Evolutionary conservation across 2,888 invertebrate genomes (phyloP).

Genomic region (Mycalesis mineus): DNA sequence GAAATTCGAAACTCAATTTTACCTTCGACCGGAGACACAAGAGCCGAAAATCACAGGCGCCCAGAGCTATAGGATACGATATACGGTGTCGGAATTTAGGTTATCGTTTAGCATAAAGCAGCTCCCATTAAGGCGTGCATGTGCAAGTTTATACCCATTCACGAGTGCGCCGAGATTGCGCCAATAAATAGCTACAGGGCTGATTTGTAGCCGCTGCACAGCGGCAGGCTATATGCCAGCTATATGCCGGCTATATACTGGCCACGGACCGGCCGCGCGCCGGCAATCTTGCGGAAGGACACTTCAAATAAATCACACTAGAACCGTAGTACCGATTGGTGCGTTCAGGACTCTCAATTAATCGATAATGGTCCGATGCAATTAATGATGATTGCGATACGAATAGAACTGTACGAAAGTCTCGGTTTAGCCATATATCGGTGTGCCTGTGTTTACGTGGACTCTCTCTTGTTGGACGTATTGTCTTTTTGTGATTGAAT

Average conservation of each 20-base stretch:
- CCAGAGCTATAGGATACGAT: background rate
- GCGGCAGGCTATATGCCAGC: slow-evolving; percentile 17
- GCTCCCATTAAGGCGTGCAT: slow-evolving; percentile 8
- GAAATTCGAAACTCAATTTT: too few species aligned
- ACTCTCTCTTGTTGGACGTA: too few species aligned
- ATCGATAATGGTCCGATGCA: slow-evolving; percentile 3
- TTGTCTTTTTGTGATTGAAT: too few species aligned
- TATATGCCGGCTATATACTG: background rate
- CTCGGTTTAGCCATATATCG: background rate
- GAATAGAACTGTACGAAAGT: background rate
- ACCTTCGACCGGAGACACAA: too few species aligned
- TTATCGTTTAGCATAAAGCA: slow-evolving; percentile 5
- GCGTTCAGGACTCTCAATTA: background rate
- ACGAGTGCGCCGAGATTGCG: slow-evolving; percentile 17
- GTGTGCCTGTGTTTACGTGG: background rate
- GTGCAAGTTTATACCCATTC: slow-evolving; percentile 11
- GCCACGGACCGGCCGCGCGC: background rate
- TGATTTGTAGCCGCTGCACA: slow-evolving; percentile 31
- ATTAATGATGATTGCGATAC: background rate
- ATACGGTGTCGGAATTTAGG: background rate
- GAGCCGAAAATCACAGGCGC: too few species aligned
- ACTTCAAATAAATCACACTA: slow-evolving; percentile 3
- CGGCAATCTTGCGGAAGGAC: slow-evolving; percentile 5
- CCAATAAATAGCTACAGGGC: slow-evolving; percentile 29
- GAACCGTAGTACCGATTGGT: slow-evolving; percentile 4